A percentile compares a stretch with the other conserved stretches of the same genome.
These are phyloP conservation scores for Ammospiza caudacuta DNA, from an alignment of 2,113 vertebrate genomes.

Conservation along the genomic window DNA sequence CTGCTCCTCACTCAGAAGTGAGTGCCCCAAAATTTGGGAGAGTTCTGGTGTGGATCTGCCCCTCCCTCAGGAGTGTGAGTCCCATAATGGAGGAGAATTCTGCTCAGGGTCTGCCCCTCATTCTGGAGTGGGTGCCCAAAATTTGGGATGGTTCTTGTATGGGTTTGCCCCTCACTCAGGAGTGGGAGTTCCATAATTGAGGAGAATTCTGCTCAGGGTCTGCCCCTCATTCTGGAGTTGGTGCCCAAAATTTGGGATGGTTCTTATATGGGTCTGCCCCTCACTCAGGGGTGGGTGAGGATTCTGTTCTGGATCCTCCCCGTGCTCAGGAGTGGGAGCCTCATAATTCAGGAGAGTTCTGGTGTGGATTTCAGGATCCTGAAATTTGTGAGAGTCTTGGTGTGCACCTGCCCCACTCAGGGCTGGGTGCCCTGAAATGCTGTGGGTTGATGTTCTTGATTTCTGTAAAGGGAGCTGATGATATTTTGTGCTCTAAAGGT, in stretches of 20 bases:
- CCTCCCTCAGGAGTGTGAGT: background rate
- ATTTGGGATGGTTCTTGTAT: background rate
- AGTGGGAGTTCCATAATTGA: accelerated
- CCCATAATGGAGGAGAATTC: accelerated
- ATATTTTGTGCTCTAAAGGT: background rate
- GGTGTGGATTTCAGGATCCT: background rate
- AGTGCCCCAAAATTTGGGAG: background rate
- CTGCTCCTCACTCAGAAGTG: background rate
- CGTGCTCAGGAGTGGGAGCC: background rate
- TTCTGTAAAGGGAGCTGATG: background rate
- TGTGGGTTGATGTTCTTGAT: accelerated
- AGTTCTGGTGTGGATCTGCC: background rate
- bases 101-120: background rate
- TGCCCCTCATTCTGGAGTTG: background rate
- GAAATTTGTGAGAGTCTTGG: background rate
- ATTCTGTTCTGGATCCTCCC: background rate
- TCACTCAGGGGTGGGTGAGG: background rate
- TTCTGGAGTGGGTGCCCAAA: background rate
- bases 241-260: background rate
- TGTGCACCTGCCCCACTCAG: background rate
- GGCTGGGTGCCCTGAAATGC: no score
- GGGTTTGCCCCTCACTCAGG: background rate
- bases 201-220: background rate
- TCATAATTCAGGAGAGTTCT: background rate
- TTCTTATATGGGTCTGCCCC: background rate